These are phyloP conservation scores for Pachliopta kotzebuea DNA, from an alignment of 2,888 invertebrate genomes.

Conservation along the genomic window DNA sequence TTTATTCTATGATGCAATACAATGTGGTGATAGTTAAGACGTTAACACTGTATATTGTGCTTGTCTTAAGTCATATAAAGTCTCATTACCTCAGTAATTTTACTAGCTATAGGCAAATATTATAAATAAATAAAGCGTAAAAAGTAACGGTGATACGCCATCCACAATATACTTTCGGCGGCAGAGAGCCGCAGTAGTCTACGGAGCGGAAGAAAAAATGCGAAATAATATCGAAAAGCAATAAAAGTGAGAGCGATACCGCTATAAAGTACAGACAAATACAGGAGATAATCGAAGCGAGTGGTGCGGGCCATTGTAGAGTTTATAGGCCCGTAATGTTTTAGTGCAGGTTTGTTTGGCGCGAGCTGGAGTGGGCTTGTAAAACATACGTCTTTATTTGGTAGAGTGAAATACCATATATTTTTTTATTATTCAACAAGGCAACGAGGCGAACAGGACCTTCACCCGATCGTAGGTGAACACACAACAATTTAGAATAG, in stretches of 20 bases:
- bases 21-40: too few relatives aligned
- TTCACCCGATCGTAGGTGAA: neutral
- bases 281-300: slow-evolving; percentile 71
- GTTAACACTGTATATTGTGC: too few relatives aligned
- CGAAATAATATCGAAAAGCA: slow-evolving; percentile 77
- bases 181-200: slow-evolving; percentile 48
- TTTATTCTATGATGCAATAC: too few relatives aligned
- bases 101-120: neutral
- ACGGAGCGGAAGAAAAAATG: slow-evolving; percentile 62
- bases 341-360: slow-evolving; percentile 66
- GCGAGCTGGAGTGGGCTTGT: slow-evolving; percentile 41
- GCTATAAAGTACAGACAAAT: slow-evolving; percentile 77
- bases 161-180: slow-evolving; percentile 45
- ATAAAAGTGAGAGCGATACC: slow-evolving; percentile 66
- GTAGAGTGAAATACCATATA: slow-evolving; percentile 2
- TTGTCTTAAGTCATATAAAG: too few relatives aligned
- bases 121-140: neutral
- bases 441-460: too few relatives aligned
- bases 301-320: slow-evolving; percentile 69
- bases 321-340: slow-evolving; percentile 75
- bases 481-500: too few relatives aligned
- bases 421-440: neutral
- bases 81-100: neutral
- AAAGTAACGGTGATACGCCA: slow-evolving; percentile 28
- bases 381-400: slow-evolving; percentile 31